These are phyloP conservation scores for Brachylomia viminalis DNA, from an alignment of 2,888 invertebrate genomes.

Conservation along the genomic window DNA sequence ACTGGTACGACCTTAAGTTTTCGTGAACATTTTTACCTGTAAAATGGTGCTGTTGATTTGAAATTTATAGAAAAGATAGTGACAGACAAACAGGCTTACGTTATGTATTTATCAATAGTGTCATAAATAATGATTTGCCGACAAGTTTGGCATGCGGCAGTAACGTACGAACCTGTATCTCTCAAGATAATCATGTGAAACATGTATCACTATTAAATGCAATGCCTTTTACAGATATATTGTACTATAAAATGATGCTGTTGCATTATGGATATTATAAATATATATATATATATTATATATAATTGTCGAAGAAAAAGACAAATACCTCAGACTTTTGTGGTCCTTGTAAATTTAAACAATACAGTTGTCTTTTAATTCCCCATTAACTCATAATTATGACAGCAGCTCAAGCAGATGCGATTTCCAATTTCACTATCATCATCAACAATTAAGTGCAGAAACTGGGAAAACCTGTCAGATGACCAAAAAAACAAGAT, in stretches of 20 bases:
- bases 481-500: neutral
- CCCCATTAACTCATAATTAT: no score
- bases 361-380: neutral
- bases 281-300: slow-evolving; percentile 10
- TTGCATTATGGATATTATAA: slow-evolving; percentile 31
- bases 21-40: no score
- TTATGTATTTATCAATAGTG: no score
- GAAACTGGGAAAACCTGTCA: neutral
- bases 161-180: slow-evolving; percentile 12
- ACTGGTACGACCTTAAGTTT: no score
- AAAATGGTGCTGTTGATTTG: no score
- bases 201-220: slow-evolving; percentile 36
- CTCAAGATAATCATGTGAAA: slow-evolving; percentile 13
- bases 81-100: no score
- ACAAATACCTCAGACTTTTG: neutral
- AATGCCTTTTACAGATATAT: slow-evolving; percentile 45
- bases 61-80: no score
- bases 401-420: no score
- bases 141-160: slow-evolving; percentile 58
- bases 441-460: no score
- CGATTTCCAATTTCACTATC: no score
- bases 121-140: neutral
- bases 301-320: neutral
- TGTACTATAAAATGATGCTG: slow-evolving; percentile 14
- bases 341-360: neutral